These are phyloP conservation scores for Coreius guichenoti DNA, from an alignment of 2,797 vertebrate genomes.

Conservation along the genomic window DNA sequence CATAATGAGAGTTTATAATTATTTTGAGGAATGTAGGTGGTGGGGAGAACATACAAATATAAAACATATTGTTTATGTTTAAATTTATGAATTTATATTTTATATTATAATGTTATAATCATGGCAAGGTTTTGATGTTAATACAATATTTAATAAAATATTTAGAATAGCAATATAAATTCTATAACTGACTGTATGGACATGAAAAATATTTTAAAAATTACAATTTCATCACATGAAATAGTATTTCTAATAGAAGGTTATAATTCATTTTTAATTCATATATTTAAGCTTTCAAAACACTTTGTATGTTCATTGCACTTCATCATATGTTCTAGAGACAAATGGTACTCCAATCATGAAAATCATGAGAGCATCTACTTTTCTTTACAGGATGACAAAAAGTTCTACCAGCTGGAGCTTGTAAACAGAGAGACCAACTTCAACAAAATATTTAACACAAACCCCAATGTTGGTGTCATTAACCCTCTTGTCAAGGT, in stretches of 20 bases:
- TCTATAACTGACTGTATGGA: not conserved
- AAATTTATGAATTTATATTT: not conserved
- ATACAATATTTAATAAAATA: too few species aligned
- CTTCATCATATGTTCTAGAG: not conserved
- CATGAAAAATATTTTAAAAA: too few species aligned
- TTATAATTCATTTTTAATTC: not conserved
- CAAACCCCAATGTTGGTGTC: constrained; percentile 96
- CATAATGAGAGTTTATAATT: not conserved
- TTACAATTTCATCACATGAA: not conserved
- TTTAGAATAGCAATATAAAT: not conserved
- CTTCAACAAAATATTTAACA: constrained; percentile 99
- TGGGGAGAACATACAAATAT: not conserved
- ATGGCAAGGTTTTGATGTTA: not conserved
- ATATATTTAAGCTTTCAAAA: not conserved
- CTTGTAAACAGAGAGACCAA: constrained; percentile 99
- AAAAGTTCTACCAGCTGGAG: constrained; percentile 99
- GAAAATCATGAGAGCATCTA: not conserved
- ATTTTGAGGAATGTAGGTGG: not conserved
- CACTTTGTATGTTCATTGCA: not conserved
- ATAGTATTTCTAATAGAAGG: not conserved
- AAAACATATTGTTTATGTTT: not conserved
- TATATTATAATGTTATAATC: not conserved
- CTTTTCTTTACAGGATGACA: constrained; percentile 88
- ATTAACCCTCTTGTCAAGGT: constrained; percentile 99
- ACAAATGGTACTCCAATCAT: not conserved